These are phyloP conservation scores for Aphelenchoides fujianensis DNA, from an alignment of 1,140 invertebrate genomes.

Conservation along the genomic window DNA sequence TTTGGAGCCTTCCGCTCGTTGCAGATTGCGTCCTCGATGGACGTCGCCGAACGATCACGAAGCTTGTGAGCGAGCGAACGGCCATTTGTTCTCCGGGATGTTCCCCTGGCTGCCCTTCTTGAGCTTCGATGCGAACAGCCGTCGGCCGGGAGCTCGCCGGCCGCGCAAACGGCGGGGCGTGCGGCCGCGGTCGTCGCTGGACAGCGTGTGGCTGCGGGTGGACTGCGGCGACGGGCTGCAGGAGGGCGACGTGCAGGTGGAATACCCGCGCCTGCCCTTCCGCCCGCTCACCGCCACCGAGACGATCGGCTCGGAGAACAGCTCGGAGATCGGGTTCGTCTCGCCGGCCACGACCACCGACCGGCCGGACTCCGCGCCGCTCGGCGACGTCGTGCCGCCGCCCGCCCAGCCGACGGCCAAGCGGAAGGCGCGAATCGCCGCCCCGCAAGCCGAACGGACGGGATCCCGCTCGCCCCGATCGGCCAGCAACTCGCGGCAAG, in stretches of 20 bases:
- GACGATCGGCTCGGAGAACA: constrained; percentile 9
- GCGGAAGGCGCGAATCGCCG: not conserved
- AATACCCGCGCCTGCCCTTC: constrained; percentile 1
- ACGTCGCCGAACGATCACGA: not conserved
- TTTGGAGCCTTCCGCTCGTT: not conserved
- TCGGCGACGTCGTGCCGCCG: not conserved
- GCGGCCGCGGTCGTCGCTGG: constrained; percentile 5
- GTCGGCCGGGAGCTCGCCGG: constrained; percentile 4
- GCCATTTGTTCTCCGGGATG: constrained; percentile 7
- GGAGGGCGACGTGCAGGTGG: constrained; percentile 1
- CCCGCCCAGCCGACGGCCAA: not conserved
- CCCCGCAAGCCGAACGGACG: not conserved
- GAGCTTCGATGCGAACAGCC: constrained; percentile 18
- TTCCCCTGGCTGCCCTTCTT: constrained; percentile 32
- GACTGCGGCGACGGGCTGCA: not conserved
- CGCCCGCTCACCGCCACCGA: constrained; percentile 4
- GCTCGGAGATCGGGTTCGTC: not conserved
- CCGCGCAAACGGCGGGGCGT: not conserved
- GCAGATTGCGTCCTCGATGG: not conserved
- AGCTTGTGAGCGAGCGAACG: not conserved
- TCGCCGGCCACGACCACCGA: not conserved
- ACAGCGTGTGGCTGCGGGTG: constrained; percentile 8
- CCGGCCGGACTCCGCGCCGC: constrained; percentile 15
- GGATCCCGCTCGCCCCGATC: not conserved
- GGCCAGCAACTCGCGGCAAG: constrained; percentile 16